These are phyloP conservation scores for Catalaphyllia jardinei DNA, from an alignment of 64 coral and sea anemone genomes.

Conservation along the genomic window DNA sequence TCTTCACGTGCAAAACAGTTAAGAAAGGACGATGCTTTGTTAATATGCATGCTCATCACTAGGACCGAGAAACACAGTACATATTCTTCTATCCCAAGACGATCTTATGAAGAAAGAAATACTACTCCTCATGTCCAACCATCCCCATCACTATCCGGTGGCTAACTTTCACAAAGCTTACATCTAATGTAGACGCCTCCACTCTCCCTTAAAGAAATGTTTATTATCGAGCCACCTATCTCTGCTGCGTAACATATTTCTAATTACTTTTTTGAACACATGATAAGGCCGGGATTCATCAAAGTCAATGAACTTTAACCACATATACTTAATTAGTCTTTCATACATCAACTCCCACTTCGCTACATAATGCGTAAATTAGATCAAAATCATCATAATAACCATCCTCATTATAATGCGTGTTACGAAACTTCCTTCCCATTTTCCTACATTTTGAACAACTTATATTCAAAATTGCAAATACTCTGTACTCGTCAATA, in stretches of 20 bases:
- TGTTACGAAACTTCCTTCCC: background rate
- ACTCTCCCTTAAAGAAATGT: background rate
- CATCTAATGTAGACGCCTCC: background rate
- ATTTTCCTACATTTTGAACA: background rate
- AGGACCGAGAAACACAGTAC: no score
- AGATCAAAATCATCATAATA: background rate
- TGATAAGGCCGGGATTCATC: conserved; percentile 27
- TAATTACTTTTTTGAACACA: background rate
- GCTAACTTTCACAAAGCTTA: background rate
- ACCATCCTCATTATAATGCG: background rate
- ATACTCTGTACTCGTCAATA: conserved; percentile 13
- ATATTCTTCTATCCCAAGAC: no score
- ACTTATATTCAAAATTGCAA: conserved; percentile 14
- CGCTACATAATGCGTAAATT: conserved; percentile 22
- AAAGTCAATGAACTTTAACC: background rate
- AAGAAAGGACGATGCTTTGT: no score
- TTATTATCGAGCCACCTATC: conserved; percentile 11
- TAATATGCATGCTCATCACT: no score
- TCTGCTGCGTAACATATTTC: background rate
- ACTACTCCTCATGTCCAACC: no score
- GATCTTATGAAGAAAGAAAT: no score
- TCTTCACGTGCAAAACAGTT: no score
- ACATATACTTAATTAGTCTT: background rate
- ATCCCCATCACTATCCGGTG: conserved; percentile 22
- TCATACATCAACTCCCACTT: conserved; percentile 21